Conservation (phyloP, 2,888 invertebrate genomes). For the Cataglyphis cursor region DNA sequence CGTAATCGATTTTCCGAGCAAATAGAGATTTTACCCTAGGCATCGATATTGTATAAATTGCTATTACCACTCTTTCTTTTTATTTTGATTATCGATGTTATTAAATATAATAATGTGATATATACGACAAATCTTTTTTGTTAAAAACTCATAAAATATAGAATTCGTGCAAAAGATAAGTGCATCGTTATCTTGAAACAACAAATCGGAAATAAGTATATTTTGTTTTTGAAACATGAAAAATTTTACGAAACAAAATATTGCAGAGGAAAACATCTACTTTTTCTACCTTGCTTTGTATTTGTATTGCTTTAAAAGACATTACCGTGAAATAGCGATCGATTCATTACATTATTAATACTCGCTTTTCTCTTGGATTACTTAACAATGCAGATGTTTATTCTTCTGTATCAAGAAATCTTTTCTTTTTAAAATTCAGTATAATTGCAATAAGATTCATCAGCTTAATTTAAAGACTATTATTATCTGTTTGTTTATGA, state of each 20-base stretch:
- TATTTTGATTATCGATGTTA: neutral
- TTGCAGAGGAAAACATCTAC: slow-evolving; percentile 42
- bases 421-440: slow-evolving; percentile 40
- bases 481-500: slow-evolving; percentile 49
- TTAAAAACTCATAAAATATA: neutral
- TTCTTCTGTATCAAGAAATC: slow-evolving; percentile 37
- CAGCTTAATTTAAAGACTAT: slow-evolving; percentile 65
- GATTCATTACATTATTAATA: slow-evolving; percentile 57
- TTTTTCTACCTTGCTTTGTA: slow-evolving; percentile 48
- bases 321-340: slow-evolving; percentile 45
- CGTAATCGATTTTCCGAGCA: slow-evolving; percentile 71
- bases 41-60: slow-evolving; percentile 15
- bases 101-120: neutral
- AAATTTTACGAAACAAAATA: slow-evolving; percentile 34
- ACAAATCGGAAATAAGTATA: neutral
- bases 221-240: neutral
- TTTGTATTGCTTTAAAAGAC: slow-evolving; percentile 46
- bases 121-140: neutral
- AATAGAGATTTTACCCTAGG: slow-evolving; percentile 54
- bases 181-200: neutral
- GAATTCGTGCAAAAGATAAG: neutral
- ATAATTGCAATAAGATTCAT: slow-evolving; percentile 68
- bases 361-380: neutral
- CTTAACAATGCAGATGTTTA: slow-evolving; percentile 14
- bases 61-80: slow-evolving; percentile 1